These are phyloP conservation scores for Chanos chanos DNA, from an alignment of 2,797 vertebrate species.

Conservation along the genomic window DNA sequence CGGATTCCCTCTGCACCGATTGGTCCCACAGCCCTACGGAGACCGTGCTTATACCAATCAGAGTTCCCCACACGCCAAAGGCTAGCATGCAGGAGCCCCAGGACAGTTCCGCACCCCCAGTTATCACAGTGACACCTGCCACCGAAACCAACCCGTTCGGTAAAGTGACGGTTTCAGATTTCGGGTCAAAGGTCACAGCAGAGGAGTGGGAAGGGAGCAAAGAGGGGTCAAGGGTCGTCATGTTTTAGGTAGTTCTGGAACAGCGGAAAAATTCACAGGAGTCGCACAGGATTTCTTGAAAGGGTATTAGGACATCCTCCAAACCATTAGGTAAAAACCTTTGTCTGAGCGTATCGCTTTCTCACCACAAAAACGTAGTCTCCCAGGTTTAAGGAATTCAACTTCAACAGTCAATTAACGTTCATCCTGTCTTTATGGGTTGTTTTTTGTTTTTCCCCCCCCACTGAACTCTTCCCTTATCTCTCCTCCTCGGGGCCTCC, in stretches of 20 bases:
- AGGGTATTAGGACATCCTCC: too few relatives aligned
- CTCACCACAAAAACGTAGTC: too few relatives aligned
- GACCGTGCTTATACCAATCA: constrained; percentile 67
- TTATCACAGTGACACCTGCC: constrained; percentile 68
- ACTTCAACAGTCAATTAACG: too few relatives aligned
- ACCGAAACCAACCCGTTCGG: constrained; percentile 73
- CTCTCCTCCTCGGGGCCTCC: too few relatives aligned
- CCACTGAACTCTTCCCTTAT: too few relatives aligned
- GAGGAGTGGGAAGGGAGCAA: constrained; percentile 41
- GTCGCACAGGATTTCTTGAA: too few relatives aligned
- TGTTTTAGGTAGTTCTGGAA: too few relatives aligned
- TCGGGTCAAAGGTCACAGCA: constrained; percentile 61
- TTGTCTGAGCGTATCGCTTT: too few relatives aligned
- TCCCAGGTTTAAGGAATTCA: too few relatives aligned
- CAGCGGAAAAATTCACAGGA: too few relatives aligned
- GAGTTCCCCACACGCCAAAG: constrained; percentile 70
- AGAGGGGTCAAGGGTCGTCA: constrained; percentile 55
- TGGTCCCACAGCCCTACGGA: constrained; percentile 69
- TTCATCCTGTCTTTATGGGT: neutral
- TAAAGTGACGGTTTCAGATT: constrained; percentile 63
- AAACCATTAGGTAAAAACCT: too few relatives aligned
- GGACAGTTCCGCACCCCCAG: constrained; percentile 70
- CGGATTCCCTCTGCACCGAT: neutral
- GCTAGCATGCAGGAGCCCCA: constrained; percentile 72
- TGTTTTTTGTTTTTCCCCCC: too few relatives aligned